Conservation (phyloP, 2,888 invertebrate genomes). For the Ophioninae sp. region DNA sequence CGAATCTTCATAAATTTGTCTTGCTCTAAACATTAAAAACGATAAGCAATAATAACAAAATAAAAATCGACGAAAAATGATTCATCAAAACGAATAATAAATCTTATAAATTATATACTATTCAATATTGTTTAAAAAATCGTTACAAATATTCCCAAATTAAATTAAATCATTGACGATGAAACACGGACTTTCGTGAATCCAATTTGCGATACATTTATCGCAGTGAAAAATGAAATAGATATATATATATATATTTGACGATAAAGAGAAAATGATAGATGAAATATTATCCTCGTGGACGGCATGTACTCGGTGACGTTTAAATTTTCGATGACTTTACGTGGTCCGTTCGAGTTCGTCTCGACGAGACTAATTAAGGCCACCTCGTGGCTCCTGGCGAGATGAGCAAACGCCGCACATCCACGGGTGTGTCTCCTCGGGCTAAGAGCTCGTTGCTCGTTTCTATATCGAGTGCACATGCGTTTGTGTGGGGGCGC, state of each 20-base stretch:
- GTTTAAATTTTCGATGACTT: conserved; percentile 21
- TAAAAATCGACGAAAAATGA: too few relatives aligned
- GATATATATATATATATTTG: not conserved
- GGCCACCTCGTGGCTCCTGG: conserved; percentile 59
- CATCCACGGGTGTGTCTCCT: conserved; percentile 36
- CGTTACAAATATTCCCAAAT: too few relatives aligned
- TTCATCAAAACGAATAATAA: too few relatives aligned
- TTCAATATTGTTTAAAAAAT: too few relatives aligned
- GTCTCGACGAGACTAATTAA: conserved; percentile 61
- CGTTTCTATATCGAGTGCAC: conserved; percentile 63
- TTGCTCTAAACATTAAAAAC: too few relatives aligned
- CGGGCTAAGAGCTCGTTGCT: conserved; percentile 52
- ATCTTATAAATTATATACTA: too few relatives aligned
- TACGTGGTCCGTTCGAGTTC: conserved; percentile 16
- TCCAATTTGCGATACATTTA: too few relatives aligned
- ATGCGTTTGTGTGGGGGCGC: conserved; percentile 33
- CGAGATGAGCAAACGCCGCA: conserved; percentile 50
- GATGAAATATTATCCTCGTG: conserved; percentile 29
- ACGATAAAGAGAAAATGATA: not conserved
- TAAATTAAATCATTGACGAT: too few relatives aligned
- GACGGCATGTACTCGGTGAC: conserved; percentile 1
- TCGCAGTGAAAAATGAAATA: too few relatives aligned
- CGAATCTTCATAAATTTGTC: too few relatives aligned
- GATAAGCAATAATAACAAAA: too few relatives aligned
- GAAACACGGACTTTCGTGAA: too few relatives aligned